Evolutionary conservation across 2,797 vertebrate genomes (phyloP).

Genomic region (Pseudocheirus occidentalis): DNA sequence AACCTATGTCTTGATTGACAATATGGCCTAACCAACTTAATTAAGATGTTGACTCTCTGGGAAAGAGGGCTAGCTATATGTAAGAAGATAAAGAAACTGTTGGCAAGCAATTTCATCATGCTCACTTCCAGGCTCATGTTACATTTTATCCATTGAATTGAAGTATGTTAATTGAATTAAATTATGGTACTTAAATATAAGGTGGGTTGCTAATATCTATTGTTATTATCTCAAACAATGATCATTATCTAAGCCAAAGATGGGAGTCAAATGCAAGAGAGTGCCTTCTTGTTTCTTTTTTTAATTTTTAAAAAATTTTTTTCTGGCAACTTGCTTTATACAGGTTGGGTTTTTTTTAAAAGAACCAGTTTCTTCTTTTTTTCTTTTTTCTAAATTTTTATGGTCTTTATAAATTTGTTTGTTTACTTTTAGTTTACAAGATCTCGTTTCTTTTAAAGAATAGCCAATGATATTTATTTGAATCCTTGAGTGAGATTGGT

Average conservation of each 20-base stretch:
- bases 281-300: not conserved
- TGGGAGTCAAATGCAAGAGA: not conserved
- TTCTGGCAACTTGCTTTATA: no score
- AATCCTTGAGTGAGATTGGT: constrained; percentile 6
- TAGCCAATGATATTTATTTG: not conserved
- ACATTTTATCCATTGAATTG: not conserved
- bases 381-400: no score
- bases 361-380: no score
- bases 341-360: no score
- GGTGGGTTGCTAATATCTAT: not conserved
- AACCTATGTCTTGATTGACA: not conserved
- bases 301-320: no score
- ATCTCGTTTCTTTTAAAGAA: not conserved
- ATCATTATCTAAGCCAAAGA: not conserved
- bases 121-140: not conserved
- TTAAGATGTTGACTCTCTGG: not conserved
- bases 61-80: not conserved
- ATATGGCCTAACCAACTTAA: not conserved
- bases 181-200: not conserved
- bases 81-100: not conserved
- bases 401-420: no score
- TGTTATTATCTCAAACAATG: not conserved
- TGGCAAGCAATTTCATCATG: not conserved
- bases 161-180: not conserved
- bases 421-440: no score